A percentile compares a stretch with the other conserved stretches of the same genome.
These are phyloP conservation scores for Hydroisotoma schaefferi DNA, from an alignment of 2,888 invertebrate species.

Conservation along the genomic window DNA sequence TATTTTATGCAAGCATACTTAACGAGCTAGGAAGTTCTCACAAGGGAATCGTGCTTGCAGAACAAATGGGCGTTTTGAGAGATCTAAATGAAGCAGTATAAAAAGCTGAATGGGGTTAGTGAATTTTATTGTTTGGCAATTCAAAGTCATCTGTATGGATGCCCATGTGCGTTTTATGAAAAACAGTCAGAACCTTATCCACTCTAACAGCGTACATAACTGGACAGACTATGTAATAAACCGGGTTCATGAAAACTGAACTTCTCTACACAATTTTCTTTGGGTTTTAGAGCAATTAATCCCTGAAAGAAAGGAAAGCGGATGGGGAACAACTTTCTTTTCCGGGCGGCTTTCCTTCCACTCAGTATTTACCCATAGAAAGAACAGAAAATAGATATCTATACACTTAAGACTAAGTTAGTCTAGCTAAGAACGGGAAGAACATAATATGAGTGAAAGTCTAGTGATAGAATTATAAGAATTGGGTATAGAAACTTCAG, in stretches of 20 bases:
- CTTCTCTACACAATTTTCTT: background rate
- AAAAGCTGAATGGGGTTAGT: background rate
- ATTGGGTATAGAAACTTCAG: background rate
- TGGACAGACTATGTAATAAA: background rate
- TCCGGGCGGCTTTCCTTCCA: too few relatives aligned
- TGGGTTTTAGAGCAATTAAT: background rate
- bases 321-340: background rate
- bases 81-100: background rate
- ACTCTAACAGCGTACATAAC: background rate
- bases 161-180: conserved; percentile 3
- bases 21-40: too few relatives aligned
- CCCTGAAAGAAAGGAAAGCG: background rate
- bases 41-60: too few relatives aligned
- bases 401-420: too few relatives aligned
- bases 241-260: background rate
- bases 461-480: conserved; percentile 4
- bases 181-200: background rate
- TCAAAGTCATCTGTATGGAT: conserved; percentile 4
- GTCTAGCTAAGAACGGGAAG: too few relatives aligned
- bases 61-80: background rate
- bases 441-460: too few relatives aligned
- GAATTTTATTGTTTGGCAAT: background rate
- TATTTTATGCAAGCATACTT: too few relatives aligned
- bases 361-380: too few relatives aligned
- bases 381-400: too few relatives aligned